Conservation (phyloP, 1,140 invertebrate species). For the Camponotus vicinus region DNA sequence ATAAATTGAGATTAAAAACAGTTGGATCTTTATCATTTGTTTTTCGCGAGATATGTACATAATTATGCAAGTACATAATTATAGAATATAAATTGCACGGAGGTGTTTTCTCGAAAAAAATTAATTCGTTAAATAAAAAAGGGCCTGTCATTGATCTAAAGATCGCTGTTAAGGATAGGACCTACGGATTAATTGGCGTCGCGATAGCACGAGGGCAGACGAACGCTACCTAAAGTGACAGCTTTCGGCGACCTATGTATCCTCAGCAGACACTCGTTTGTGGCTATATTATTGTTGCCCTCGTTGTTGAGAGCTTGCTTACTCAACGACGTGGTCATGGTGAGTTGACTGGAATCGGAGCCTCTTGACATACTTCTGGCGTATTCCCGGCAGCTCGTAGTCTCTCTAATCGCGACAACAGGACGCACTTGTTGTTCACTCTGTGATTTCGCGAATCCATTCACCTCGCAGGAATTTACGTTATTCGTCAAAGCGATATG, state of each 20-base stretch:
- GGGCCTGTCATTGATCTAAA: not conserved
- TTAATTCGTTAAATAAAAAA: constrained; percentile 11
- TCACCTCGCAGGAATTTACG: constrained; percentile 35
- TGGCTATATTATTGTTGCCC: constrained; percentile 72
- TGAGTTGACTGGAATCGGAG: constrained; percentile 82
- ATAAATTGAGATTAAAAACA: not conserved
- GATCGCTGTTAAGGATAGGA: not conserved
- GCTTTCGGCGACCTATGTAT: constrained; percentile 67
- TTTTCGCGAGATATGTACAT: not conserved
- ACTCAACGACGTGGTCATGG: constrained; percentile 81
- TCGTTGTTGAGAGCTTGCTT: constrained; percentile 75
- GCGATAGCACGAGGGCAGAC: not conserved
- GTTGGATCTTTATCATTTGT: not conserved
- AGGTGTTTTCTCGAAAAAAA: not conserved
- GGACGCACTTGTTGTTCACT: not conserved
- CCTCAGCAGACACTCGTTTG: constrained; percentile 64
- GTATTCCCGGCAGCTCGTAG: constrained; percentile 34
- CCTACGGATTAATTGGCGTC: not conserved
- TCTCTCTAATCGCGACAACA: not conserved
- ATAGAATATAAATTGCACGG: not conserved
- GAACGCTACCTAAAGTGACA: constrained; percentile 76
- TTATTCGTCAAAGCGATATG: not conserved
- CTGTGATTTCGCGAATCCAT: not conserved
- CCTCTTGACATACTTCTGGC: constrained; percentile 73
- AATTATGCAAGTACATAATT: not conserved